Base-by-base conservation (phyloP, 2,113 vertebrate genomes). In the Axis porcinus region DNA sequence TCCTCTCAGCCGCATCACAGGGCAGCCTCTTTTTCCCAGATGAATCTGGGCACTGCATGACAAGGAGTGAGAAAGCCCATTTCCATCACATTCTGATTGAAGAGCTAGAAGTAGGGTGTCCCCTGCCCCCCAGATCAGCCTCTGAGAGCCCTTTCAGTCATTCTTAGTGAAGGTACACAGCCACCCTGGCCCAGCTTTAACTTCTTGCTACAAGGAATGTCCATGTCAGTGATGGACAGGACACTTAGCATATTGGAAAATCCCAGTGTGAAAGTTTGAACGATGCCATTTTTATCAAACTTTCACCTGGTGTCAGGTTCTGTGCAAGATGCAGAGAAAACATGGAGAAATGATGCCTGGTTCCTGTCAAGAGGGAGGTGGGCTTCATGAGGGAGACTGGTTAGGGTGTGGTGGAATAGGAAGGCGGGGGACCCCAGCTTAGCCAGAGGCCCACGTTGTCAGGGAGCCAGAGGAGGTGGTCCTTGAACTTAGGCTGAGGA, bases 1-100 rank as follows among this genome's bases (percentile, higher is more conserved):
- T n/a, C 45, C 60, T 95, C 28, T 14, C 1, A 1, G 9, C 14
- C 30, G 33, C 5, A 0, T 23, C 7, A 52, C 7, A 40, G 36
- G 64, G 25, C 19, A 47, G 57, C 17, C 16, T n/a, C 36, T 50
- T 23, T 60, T 55, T 47, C 9, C 28, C 4, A 1, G 40, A 60
- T 9, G 5, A 6, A 6, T 58, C 36, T 85, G 40, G 45, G 1
- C 14, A 33, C 17, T 0, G 0, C 94, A 14, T 70, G 25, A 89
- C 62, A 14, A 6, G 3, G 86, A 47, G 16, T 7, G 64, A 52
- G 74, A 64, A 57, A 43, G 40, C 83, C 54, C 0, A 3, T 64
- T 78, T n/a, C 3, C 52, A 7, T 43, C 28, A 52, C 12, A 8
- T 87, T 97, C 74, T 8, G 74, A 95, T 45, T 52, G 74, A 96